Evolutionary conservation across 1,140 invertebrate genomes (phyloP), one percentile per base, ranked within the genome.

Genomic region (Charaxes varanes): DNA sequence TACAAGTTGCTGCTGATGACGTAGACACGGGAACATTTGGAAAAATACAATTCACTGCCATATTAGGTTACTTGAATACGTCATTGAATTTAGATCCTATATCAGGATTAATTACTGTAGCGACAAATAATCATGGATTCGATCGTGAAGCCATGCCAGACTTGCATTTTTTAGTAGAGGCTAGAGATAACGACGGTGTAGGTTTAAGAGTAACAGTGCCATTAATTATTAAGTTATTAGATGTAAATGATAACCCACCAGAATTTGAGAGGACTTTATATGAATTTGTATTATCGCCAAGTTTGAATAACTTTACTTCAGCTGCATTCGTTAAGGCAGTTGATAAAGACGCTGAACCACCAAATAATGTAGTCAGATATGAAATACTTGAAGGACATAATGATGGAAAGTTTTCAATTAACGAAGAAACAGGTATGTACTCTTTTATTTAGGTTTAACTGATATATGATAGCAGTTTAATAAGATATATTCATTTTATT

Each of bases 201-300:
- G 95, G 94, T 14, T 89, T 93, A 53, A 88, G 86, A 40, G 90
- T 91, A 8, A 87, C 86, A 18, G 91, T 92, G 34, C 87, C 88
- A 40, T 86, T 96, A 26, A 87, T 91, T 36, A 88, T 95, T 47
- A 89, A 90, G 71, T 80, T 95, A 27, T 71, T 93, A 41, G 94
- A 96, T 78, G 90, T 95, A 8, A 97, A 97, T 74, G 95, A 97
- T 68, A 91, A 97, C 70, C 86, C 88, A 26, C 95, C 95, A 8
- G 83, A 89, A 33, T 97, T 97, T 60, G 90, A 93, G 40, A 91
- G 90, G 62, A 82, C 88, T 4, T 74, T 90, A 1, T 97, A 96
- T 66, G 92, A 95, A 65, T 95, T 95, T 51, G 90, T 92, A 33
- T 77, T 97, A 16, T 90, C 92, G 31, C 77, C 88, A 3, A 91